A percentile compares a stretch with the other conserved stretches of the same genome.
These are phyloP conservation scores for Eugnorisma glareosa DNA, from an alignment of 2,888 invertebrate genomes.

Conservation along the genomic window DNA sequence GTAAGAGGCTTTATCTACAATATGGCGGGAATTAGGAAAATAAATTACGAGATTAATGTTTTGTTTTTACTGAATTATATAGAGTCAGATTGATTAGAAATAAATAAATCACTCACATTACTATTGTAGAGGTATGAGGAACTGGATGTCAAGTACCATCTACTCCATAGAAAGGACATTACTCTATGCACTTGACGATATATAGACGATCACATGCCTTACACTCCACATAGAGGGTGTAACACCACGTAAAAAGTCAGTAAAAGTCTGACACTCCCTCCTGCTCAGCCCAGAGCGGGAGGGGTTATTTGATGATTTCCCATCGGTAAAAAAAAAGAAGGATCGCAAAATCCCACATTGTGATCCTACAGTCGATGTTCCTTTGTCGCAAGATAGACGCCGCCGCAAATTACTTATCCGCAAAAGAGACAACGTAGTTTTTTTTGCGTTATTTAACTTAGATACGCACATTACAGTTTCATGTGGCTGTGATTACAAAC, in stretches of 20 bases:
- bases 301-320: too few species aligned
- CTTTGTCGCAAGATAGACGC: neutral
- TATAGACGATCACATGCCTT: too few species aligned
- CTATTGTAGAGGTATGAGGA: neutral
- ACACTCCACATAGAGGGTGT: too few species aligned
- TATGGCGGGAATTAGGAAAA: conserved; percentile 32
- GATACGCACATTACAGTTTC: neutral
- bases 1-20: conserved; percentile 40
- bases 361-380: neutral
- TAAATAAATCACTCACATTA: neutral
- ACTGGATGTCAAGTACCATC: neutral
- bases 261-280: too few species aligned
- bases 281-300: too few species aligned
- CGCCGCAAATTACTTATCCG: neutral
- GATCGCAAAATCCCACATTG: neutral
- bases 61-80: conserved; percentile 11
- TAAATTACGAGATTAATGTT: conserved; percentile 16
- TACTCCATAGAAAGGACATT: neutral
- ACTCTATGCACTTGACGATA: too few species aligned
- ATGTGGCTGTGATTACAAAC: neutral
- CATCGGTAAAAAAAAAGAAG: too few species aligned
- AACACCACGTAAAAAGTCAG: too few species aligned
- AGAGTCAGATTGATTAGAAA: neutral
- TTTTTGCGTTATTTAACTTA: neutral
- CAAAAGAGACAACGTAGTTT: neutral